Percentiles rank a stretch among this genome's conserved stretches.
Evolutionary conservation across 2,113 vertebrate genomes (phyloP).

Genomic region (Eptesicus fuscus): DNA sequence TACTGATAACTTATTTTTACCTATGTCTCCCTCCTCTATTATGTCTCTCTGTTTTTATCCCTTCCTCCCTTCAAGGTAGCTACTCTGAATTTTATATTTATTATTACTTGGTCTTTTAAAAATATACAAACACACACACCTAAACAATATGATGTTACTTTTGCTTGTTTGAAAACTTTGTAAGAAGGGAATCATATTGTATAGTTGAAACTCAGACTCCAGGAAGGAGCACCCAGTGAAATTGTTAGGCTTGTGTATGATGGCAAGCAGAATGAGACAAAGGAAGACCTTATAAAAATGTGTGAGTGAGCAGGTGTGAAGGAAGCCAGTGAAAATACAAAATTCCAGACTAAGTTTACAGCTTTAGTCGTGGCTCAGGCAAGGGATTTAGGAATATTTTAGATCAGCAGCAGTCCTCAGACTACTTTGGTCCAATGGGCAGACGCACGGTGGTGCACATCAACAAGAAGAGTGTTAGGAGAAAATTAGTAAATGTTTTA

Average conservation of each 20-base stretch:
- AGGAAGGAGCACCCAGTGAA: neutral
- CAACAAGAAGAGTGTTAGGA: neutral
- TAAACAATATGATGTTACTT: neutral
- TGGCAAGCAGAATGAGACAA: neutral
- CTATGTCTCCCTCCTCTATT: neutral
- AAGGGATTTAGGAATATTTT: neutral
- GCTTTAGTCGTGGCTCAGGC: neutral
- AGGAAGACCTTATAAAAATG: conserved; percentile 13
- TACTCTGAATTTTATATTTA: conserved; percentile 18
- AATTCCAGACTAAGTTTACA: neutral
- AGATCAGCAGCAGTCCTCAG: neutral
- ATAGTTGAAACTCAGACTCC: neutral
- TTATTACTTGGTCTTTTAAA: neutral
- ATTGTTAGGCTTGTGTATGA: neutral
- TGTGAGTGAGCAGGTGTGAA: neutral
- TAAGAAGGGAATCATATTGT: neutral
- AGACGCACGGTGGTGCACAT: neutral
- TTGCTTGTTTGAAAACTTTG: conserved; percentile 6
- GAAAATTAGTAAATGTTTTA: neutral
- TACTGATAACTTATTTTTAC: conserved; percentile 12
- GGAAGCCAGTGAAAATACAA: neutral
- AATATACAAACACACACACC: neutral
- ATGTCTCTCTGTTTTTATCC: neutral
- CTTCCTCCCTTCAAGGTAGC: neutral
- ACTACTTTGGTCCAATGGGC: neutral